Evolutionary conservation across 2,113 vertebrate species (phyloP).

Genomic region (Ochotona princeps): DNA sequence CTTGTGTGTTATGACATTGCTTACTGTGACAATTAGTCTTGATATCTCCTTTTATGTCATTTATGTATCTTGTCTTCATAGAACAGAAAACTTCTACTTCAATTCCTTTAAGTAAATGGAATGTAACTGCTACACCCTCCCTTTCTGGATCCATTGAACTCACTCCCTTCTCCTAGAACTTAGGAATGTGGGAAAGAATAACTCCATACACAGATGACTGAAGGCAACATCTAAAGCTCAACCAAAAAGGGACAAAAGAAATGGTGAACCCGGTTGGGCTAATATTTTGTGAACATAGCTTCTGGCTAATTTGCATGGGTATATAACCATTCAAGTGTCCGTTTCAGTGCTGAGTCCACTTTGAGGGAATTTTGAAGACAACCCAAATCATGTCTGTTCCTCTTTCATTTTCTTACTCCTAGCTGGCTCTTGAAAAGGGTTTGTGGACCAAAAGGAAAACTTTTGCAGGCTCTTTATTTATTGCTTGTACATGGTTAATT

Average conservation of each 20-base stretch:
- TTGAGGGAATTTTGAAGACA: conserved; percentile 27
- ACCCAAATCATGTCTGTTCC: neutral
- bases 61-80: conserved; percentile 7
- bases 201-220: neutral
- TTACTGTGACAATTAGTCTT: neutral
- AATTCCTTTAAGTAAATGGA: neutral
- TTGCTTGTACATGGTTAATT: neutral
- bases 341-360: neutral
- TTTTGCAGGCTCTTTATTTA: neutral
- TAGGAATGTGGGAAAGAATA: neutral
- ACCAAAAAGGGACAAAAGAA: conserved; percentile 4
- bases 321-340: neutral
- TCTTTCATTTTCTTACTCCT: neutral
- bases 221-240: conserved; percentile 6
- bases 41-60: neutral
- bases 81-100: conserved; percentile 2
- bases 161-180: neutral
- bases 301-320: neutral
- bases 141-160: neutral
- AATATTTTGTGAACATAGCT: neutral
- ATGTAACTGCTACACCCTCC: neutral
- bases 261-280: neutral
- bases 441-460: neutral
- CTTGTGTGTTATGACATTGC: neutral
- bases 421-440: neutral